Evolutionary conservation across 2,888 invertebrate genomes (phyloP).

Genomic region (Dorcus parallelipipedus): DNA sequence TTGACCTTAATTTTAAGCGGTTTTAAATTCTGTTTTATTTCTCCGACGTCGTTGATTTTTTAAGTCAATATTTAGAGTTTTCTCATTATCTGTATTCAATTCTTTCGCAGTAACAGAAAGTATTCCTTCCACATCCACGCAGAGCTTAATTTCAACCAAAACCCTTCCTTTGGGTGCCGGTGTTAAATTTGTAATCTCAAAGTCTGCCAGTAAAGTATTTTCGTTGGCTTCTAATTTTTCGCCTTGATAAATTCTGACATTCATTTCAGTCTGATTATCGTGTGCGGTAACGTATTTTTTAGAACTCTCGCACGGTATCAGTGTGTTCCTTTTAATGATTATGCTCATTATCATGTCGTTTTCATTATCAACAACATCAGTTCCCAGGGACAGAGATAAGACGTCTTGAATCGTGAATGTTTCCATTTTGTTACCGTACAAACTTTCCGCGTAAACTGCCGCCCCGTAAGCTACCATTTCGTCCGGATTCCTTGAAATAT

Average conservation of each 20-base stretch:
- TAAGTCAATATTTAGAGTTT: no score
- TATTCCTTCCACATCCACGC: slow-evolving; percentile 5
- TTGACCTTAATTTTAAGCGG: no score
- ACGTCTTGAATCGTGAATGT: neutral
- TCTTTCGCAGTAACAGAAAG: neutral
- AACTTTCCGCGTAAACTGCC: slow-evolving; percentile 27
- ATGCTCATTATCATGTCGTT: slow-evolving; percentile 21
- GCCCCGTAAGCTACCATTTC: slow-evolving; percentile 34
- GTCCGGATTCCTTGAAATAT: slow-evolving; percentile 29
- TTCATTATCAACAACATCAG: slow-evolving; percentile 4
- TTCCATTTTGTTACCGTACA: slow-evolving; percentile 18
- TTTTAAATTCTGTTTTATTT: no score
- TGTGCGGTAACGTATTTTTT: slow-evolving; percentile 11
- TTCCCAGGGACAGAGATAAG: slow-evolving; percentile 14
- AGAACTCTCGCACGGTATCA: slow-evolving; percentile 16
- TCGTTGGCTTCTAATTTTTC: neutral
- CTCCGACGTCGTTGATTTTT: no score
- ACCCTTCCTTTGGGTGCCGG: neutral
- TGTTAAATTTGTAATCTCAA: neutral
- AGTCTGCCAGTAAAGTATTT: slow-evolving; percentile 4
- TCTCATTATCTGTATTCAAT: neutral
- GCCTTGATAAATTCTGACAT: slow-evolving; percentile 5
- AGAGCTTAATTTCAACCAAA: slow-evolving; percentile 1
- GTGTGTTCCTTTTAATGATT: slow-evolving; percentile 28
- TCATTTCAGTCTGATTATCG: slow-evolving; percentile 20